phyloP scores from a whole-genome alignment of 1,140 invertebrate genomes.

The Riptortus pedestris region DNA sequence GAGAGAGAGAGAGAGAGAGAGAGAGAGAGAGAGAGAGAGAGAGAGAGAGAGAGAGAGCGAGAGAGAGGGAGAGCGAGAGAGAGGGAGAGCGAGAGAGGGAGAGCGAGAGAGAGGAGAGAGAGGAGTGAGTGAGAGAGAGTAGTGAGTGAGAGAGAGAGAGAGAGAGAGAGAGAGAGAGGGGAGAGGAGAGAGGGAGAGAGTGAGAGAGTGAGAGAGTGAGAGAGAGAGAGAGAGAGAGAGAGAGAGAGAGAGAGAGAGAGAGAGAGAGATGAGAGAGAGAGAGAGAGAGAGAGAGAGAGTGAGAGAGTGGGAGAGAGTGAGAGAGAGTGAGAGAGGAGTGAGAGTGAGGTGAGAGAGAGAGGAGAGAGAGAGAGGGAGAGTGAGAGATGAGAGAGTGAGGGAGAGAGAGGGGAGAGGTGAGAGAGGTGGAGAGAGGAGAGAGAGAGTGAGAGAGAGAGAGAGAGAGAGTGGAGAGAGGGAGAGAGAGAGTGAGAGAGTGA shows the following conservation, averaged over 20 bases:
- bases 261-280: not conserved
- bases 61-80: not conserved
- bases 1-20: not conserved
- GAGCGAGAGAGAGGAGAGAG: not conserved
- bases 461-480: not conserved
- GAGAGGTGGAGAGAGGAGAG: too few relatives aligned
- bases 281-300: not conserved
- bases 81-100: not conserved
- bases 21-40: not conserved
- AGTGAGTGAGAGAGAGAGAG: not conserved
- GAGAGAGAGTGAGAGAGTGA: not conserved
- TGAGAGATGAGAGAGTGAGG: not conserved
- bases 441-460: not conserved
- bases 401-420: not conserved
- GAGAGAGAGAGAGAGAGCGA: not conserved
- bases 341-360: not conserved
- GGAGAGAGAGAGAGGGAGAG: not conserved
- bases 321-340: not conserved
- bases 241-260: not conserved
- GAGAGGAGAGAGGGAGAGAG: not conserved
- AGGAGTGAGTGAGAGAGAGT: too few relatives aligned
- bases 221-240: not conserved
- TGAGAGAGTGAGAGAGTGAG: not conserved
- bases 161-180: not conserved
- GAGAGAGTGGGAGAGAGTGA: not conserved